phyloP scores from a whole-genome alignment of 1,140 invertebrate species.

The Coelopa frigida region DNA sequence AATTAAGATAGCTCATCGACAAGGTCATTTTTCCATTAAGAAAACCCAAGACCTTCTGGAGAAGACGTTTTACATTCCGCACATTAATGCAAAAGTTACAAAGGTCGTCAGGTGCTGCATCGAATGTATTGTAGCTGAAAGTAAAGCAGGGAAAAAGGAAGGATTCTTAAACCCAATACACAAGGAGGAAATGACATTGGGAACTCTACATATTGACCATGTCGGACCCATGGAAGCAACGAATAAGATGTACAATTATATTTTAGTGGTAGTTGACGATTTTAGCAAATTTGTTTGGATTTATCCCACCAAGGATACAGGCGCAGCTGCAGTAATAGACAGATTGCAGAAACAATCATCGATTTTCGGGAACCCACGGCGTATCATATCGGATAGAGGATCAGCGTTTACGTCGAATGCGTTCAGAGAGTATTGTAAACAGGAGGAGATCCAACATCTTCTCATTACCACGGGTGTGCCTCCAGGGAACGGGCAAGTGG shows the following conservation, averaged over 20 bases:
- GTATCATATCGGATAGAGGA: background rate
- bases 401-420: background rate
- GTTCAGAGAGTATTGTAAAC: constrained; percentile 14
- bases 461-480: constrained; percentile 30
- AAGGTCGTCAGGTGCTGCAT: constrained; percentile 30
- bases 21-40: constrained; percentile 35
- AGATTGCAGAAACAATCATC: constrained; percentile 31
- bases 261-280: too few relatives aligned
- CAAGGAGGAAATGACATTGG: constrained; percentile 24
- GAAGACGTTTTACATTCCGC: constrained; percentile 39
- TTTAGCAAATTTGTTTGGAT: too few relatives aligned
- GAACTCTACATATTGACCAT: constrained; percentile 13
- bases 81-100: constrained; percentile 30
- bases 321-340: constrained; percentile 24
- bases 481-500: constrained; percentile 19
- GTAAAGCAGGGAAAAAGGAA: constrained; percentile 39
- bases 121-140: constrained; percentile 23
- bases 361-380: constrained; percentile 12
- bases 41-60: constrained; percentile 40
- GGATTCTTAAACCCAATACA: constrained; percentile 28
- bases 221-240: constrained; percentile 26
- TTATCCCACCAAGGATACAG: too few relatives aligned
- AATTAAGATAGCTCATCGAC: constrained; percentile 27
- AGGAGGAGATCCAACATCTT: constrained; percentile 25
- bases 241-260: constrained; percentile 36